Evolutionary conservation across 2,888 invertebrate species (phyloP), one percentile per base, ranked within the genome.

Genomic region (Achlya flavicornis): DNA sequence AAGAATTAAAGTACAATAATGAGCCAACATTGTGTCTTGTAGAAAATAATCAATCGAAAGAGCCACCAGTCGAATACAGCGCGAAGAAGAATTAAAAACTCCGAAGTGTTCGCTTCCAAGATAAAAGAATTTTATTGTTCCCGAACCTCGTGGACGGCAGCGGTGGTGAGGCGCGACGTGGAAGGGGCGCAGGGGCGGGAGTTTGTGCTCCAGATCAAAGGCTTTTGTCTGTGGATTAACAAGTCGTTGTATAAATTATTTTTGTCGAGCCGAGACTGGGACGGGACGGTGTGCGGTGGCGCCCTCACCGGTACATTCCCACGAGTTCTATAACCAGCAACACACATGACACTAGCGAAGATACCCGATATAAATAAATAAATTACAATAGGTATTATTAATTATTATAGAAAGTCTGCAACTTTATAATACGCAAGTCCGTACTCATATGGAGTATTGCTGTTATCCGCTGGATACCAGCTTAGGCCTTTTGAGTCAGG

Each of bases 201-300:
- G 81, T 82, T 85, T 81, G 83, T 76, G 77, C 76, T 82, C 64
- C 77, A 81, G 87, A 86, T 87, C 86, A 86, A 88, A 88, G 83
- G 87, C 85, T 86, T 87, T 87, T 86, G 86, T 88, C 77, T 83
- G 80, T 76, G 79, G 84, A 87, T 88, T 87, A 88, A 82, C 85
- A 85, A 85, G 80, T 81, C 80, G 74, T 67, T 74, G 74, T 80
- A 79, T 81, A 78, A 81, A 83, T 84, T 76, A 80, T 80, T 79
- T 77, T 65, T 69, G 72, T 67, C 71, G 73, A 66, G 64, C 62
- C 67, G 60, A 53, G 43, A 58, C 64, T n/a, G 41, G 8, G 38
- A 6, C 58, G 58, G 32, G 35, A 38, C 38, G 38, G 35, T 8
- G 38, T 3, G 2, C 12, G 4, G 41, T 12, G 41, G 3, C 41